phyloP scores from a whole-genome alignment of 2,113 vertebrate genomes.

The Tachysurus vachellii region DNA sequence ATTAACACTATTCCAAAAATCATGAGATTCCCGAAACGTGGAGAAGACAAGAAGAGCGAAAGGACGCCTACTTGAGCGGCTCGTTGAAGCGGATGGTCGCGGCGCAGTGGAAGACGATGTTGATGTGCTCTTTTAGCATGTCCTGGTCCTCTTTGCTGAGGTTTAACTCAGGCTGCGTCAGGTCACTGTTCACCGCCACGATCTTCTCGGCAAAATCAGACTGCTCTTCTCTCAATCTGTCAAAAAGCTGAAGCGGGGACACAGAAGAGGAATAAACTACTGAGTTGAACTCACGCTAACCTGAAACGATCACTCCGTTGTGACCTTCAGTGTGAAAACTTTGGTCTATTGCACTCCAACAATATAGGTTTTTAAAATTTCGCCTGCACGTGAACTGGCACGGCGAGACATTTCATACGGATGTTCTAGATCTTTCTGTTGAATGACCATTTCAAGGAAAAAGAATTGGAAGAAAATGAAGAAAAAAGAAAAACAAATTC shows the following conservation, averaged over 20 bases:
- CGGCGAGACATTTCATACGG: background rate
- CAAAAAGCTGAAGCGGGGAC: conserved; percentile 82
- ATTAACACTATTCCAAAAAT: no score
- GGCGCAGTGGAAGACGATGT: conserved; percentile 95
- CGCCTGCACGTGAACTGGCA: background rate
- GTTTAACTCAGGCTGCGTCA: conserved; percentile 83
- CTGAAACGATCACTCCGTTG: background rate
- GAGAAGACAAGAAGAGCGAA: background rate
- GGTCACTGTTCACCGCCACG: conserved; percentile 85
- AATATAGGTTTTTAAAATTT: background rate
- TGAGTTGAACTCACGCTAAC: no score
- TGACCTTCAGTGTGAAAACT: background rate
- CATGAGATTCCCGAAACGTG: background rate
- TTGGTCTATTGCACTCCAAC: no score
- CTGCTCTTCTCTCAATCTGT: conserved; percentile 89
- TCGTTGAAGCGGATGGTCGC: conserved; percentile 97
- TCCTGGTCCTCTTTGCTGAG: conserved; percentile 84
- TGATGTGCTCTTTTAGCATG: conserved; percentile 75
- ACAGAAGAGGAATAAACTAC: background rate
- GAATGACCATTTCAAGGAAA: no score
- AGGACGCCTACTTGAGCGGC: conserved; percentile 83
- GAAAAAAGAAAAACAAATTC: background rate
- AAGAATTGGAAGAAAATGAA: background rate
- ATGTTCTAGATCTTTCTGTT: background rate
- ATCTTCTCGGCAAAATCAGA: conserved; percentile 89